Percentiles rank a stretch among this genome's conserved stretches.
These are phyloP conservation scores for Cheilosia pagana DNA, from an alignment of 2,888 invertebrate species.

Conservation along the genomic window DNA sequence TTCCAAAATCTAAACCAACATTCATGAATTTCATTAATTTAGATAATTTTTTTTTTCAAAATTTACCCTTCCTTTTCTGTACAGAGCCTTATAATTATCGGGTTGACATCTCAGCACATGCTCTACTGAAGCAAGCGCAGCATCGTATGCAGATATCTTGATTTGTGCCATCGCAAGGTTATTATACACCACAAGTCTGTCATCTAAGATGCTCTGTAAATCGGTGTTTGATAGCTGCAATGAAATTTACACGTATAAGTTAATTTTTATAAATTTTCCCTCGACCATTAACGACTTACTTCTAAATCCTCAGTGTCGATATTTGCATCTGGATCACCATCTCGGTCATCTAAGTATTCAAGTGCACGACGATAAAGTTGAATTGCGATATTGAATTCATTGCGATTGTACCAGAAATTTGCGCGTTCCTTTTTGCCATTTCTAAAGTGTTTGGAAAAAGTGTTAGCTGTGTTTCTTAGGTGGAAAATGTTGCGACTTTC, in stretches of 20 bases:
- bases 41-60: not conserved
- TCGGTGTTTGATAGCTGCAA: slow-evolving; percentile 85
- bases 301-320: slow-evolving; percentile 83
- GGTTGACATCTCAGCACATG: slow-evolving; percentile 93
- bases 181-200: slow-evolving; percentile 93
- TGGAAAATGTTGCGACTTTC: not conserved
- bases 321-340: slow-evolving; percentile 86
- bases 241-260: slow-evolving; percentile 35
- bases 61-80: slow-evolving; percentile 90
- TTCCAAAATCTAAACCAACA: slow-evolving; percentile 85
- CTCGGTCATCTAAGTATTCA: slow-evolving; percentile 90
- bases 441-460: slow-evolving; percentile 81
- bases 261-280: too few relatives aligned
- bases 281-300: slow-evolving; percentile 64
- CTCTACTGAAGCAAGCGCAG: slow-evolving; percentile 92
- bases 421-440: slow-evolving; percentile 92
- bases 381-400: slow-evolving; percentile 91
- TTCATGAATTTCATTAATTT: slow-evolving; percentile 5
- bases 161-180: slow-evolving; percentile 97
- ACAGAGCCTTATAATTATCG: slow-evolving; percentile 94
- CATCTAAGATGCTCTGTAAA: slow-evolving; percentile 89
- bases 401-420: slow-evolving; percentile 94
- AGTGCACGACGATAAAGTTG: slow-evolving; percentile 94
- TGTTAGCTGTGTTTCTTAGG: not conserved
- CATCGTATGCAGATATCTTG: slow-evolving; percentile 93